Conservation (phyloP, 2,888 invertebrate genomes). For the Sminthurides aquaticus region DNA sequence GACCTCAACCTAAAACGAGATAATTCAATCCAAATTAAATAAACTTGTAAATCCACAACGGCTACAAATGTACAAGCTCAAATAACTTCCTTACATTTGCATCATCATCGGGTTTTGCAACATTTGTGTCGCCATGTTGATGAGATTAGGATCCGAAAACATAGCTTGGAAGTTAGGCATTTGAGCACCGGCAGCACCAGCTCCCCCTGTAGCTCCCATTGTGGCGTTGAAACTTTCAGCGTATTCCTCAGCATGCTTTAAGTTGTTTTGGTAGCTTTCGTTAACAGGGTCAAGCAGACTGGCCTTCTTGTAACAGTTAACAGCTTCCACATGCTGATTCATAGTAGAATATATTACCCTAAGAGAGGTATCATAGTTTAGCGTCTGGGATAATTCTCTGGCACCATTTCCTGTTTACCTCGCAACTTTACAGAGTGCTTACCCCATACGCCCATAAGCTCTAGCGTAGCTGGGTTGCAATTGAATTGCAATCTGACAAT, state of each 20-base stretch:
- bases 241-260: slow-evolving; percentile 70
- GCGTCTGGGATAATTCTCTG: too few species aligned
- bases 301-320: slow-evolving; percentile 78
- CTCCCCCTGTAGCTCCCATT: slow-evolving; percentile 43
- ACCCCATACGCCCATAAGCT: slow-evolving; percentile 86
- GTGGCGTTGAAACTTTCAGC: slow-evolving; percentile 4
- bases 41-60: too few species aligned
- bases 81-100: slow-evolving; percentile 58
- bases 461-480: slow-evolving; percentile 89
- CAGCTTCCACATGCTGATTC: slow-evolving; percentile 73
- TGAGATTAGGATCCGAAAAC: slow-evolving; percentile 70
- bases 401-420: too few species aligned
- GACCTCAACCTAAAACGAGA: slow-evolving; percentile 37
- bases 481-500: slow-evolving; percentile 80
- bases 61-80: too few species aligned
- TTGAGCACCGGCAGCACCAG: slow-evolving; percentile 43
- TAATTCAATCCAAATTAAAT: too few species aligned
- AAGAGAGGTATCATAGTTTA: slow-evolving; percentile 10
- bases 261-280: slow-evolving; percentile 77
- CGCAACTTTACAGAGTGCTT: slow-evolving; percentile 34
- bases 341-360: slow-evolving; percentile 75
- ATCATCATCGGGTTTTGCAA: slow-evolving; percentile 76
- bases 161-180: slow-evolving; percentile 49
- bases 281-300: slow-evolving; percentile 85
- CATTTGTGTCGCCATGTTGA: slow-evolving; percentile 78